Evolutionary conservation across 2,888 invertebrate genomes (phyloP).

Genomic region (Hermaeophaga mercurialis): DNA sequence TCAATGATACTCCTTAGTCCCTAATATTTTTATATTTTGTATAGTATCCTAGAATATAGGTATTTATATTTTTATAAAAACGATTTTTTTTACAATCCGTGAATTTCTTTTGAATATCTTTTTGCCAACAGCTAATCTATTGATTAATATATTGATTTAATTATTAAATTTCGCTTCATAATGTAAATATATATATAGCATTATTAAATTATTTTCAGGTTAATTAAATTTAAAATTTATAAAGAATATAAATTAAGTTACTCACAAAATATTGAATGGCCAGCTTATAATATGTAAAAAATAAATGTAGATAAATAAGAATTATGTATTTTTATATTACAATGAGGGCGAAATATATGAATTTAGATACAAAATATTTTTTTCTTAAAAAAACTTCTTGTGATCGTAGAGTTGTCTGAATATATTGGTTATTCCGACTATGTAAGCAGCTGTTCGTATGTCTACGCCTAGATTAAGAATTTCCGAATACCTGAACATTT

Average conservation of each 20-base stretch:
- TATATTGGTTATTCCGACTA: constrained; percentile 47
- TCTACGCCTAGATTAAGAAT: constrained; percentile 46
- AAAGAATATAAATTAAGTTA: too few relatives aligned
- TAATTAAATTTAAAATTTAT: too few relatives aligned
- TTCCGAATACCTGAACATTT: constrained; percentile 43
- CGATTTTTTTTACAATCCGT: too few relatives aligned
- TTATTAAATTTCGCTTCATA: too few relatives aligned
- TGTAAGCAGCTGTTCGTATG: constrained; percentile 50
- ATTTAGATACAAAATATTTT: background rate
- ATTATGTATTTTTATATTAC: constrained; percentile 3
- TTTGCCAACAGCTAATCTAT: too few relatives aligned
- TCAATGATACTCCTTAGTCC: constrained; percentile 12
- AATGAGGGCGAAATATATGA: constrained; percentile 8
- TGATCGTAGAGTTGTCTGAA: constrained; percentile 34
- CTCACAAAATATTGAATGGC: too few relatives aligned
- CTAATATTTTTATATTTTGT: background rate
- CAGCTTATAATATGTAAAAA: too few relatives aligned
- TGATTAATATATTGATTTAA: too few relatives aligned
- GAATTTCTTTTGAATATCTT: too few relatives aligned
- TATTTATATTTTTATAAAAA: constrained; percentile 8
- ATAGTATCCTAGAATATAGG: constrained; percentile 14
- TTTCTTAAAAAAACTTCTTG: constrained; percentile 46
- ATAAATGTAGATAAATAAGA: constrained; percentile 15
- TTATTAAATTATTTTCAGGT: too few relatives aligned
- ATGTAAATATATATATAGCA: too few relatives aligned